phyloP scores from a whole-genome alignment of 2,888 invertebrate genomes.

The Loripinus fragilis region DNA sequence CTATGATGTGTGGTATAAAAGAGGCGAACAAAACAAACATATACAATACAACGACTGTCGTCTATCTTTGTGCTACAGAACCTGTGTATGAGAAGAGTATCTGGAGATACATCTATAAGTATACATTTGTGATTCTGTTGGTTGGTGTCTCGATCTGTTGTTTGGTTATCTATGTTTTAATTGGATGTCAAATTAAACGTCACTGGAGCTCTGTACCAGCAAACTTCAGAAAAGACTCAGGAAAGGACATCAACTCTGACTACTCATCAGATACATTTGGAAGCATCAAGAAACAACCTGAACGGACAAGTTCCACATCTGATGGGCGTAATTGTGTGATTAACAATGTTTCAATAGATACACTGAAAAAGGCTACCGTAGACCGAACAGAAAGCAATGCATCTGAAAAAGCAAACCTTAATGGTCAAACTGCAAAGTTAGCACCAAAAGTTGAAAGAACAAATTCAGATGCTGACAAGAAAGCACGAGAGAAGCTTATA shows the following conservation, averaged over 20 bases:
- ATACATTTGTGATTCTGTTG: constrained; percentile 43
- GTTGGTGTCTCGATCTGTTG: constrained; percentile 49
- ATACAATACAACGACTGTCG: constrained; percentile 37
- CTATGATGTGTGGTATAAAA: constrained; percentile 56
- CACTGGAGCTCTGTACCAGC: constrained; percentile 52
- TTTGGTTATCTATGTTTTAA: constrained; percentile 55
- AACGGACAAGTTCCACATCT: constrained; percentile 36
- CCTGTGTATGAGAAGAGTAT: constrained; percentile 38
- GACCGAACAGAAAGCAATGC: constrained; percentile 7
- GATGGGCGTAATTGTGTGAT: constrained; percentile 26
- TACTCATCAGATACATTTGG: constrained; percentile 57
- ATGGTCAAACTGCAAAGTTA: neutral
- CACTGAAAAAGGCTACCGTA: constrained; percentile 18
- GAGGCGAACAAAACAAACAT: constrained; percentile 46
- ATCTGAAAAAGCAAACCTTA: no score
- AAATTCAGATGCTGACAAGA: constrained; percentile 22
- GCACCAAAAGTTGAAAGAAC: constrained; percentile 39
- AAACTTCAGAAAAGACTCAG: constrained; percentile 51
- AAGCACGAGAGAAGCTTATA: constrained; percentile 35
- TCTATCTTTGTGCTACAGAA: constrained; percentile 49
- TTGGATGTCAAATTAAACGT: constrained; percentile 48
- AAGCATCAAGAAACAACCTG: constrained; percentile 28
- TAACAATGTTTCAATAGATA: constrained; percentile 17
- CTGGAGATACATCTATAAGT: constrained; percentile 50
- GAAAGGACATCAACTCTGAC: constrained; percentile 47